Conservation (phyloP, 2,113 vertebrate species). For the Polypterus bichir region DNA sequence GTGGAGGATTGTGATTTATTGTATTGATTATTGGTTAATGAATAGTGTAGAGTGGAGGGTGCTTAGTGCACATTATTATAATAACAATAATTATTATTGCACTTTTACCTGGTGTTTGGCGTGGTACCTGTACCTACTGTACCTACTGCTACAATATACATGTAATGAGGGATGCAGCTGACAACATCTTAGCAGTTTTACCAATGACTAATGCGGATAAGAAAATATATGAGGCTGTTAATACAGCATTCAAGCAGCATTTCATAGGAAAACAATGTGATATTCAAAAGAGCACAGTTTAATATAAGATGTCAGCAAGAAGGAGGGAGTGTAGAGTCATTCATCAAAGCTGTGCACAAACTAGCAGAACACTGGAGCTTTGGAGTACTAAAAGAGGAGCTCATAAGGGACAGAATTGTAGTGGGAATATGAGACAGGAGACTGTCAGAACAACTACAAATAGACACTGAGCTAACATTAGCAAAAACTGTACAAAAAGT, state of each 20-base stretch:
- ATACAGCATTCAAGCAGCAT: slow-evolving; percentile 11
- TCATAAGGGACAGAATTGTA: slow-evolving; percentile 9
- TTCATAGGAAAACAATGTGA: slow-evolving; percentile 2
- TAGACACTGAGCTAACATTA: slow-evolving; percentile 6
- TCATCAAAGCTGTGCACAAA: slow-evolving; percentile 15
- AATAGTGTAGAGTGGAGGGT: too few relatives aligned
- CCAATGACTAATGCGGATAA: slow-evolving; percentile 3
- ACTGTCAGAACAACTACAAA: slow-evolving; percentile 14
- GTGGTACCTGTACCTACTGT: neutral
- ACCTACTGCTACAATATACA: slow-evolving; percentile 12
- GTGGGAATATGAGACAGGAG: slow-evolving; percentile 14
- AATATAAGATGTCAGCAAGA: slow-evolving; percentile 10
- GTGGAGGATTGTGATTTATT: too few relatives aligned
- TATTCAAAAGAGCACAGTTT: slow-evolving; percentile 6
- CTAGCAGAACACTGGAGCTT: slow-evolving; percentile 10
- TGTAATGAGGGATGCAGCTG: neutral
- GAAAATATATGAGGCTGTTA: slow-evolving; percentile 11
- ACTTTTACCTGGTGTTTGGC: too few relatives aligned
- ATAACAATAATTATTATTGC: too few relatives aligned
- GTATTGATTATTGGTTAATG: too few relatives aligned
- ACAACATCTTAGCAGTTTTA: slow-evolving; percentile 15
- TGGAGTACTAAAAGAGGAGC: neutral
- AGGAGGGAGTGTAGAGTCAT: slow-evolving; percentile 13
- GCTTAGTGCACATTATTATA: too few relatives aligned
- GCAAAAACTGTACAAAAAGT: slow-evolving; percentile 15